phyloP scores from a whole-genome alignment of 23 tunicate species.

The Clavelina lepadiformis region DNA sequence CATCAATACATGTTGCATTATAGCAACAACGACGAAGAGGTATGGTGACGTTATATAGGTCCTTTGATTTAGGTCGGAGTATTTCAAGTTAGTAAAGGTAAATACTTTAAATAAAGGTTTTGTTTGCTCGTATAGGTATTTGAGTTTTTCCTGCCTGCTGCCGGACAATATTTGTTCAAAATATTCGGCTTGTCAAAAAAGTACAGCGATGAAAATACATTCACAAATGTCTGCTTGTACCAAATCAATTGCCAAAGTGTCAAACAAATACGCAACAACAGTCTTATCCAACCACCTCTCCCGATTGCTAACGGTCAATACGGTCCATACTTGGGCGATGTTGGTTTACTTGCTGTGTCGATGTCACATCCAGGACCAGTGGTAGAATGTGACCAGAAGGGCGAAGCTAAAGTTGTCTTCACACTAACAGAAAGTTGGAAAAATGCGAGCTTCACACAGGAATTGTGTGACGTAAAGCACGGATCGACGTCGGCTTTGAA shows the following conservation, averaged over 20 bases:
- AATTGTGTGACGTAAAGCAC: background rate
- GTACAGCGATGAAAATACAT: constrained; percentile 35
- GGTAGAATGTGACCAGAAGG: constrained; percentile 50
- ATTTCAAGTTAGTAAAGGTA: too few relatives aligned
- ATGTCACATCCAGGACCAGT: constrained; percentile 38
- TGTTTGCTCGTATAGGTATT: constrained; percentile 21
- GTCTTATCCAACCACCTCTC: constrained; percentile 34
- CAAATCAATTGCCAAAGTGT: constrained; percentile 52
- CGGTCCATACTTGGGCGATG: constrained; percentile 17
- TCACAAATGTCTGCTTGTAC: constrained; percentile 55
- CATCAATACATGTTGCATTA: constrained; percentile 29
- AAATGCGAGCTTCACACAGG: constrained; percentile 18
- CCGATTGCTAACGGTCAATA: constrained; percentile 24
- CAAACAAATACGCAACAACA: constrained; percentile 2
- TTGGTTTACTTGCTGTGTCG: constrained; percentile 10
- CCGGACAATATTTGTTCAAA: constrained; percentile 50
- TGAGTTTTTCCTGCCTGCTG: constrained; percentile 27
- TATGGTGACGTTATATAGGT: too few relatives aligned
- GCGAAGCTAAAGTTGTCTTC: constrained; percentile 41
- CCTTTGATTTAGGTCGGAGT: too few relatives aligned
- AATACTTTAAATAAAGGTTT: too few relatives aligned
- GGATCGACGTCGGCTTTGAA: background rate
- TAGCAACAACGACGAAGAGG: constrained; percentile 33
- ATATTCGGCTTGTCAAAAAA: constrained; percentile 52
- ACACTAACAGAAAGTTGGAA: background rate